Conservation (phyloP, 2,888 invertebrate species). For the Lycaena phlaeas region DNA sequence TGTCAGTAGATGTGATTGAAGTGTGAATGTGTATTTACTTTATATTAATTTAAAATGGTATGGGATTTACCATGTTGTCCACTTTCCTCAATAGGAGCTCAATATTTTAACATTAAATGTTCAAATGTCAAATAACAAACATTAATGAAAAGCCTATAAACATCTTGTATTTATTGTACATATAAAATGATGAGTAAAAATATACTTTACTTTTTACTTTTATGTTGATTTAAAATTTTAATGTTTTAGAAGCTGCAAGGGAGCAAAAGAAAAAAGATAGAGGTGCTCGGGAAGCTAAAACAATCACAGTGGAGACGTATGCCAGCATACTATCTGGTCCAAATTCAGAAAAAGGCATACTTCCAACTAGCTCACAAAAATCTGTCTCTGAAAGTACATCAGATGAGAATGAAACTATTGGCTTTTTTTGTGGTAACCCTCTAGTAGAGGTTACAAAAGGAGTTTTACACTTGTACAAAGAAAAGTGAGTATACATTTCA, state of each 20-base stretch:
- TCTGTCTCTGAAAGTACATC: constrained; percentile 43
- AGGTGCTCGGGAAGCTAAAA: constrained; percentile 78
- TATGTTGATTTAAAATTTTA: constrained; percentile 1
- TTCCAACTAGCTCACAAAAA: constrained; percentile 76
- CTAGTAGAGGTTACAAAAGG: constrained; percentile 97
- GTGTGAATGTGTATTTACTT: too few relatives aligned
- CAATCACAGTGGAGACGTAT: constrained; percentile 86
- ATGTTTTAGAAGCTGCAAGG: constrained; percentile 40
- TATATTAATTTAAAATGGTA: too few relatives aligned
- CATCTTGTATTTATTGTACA: too few relatives aligned
- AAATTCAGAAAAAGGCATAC: constrained; percentile 63
- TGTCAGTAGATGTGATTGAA: too few relatives aligned
- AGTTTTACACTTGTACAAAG: constrained; percentile 96
- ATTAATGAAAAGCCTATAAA: too few relatives aligned
- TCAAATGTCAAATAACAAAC: too few relatives aligned
- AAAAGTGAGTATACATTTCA: constrained; percentile 82
- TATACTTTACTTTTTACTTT: too few relatives aligned
- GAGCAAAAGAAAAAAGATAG: constrained; percentile 72
- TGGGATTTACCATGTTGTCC: too few relatives aligned
- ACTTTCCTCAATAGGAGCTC: too few relatives aligned
- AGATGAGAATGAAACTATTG: constrained; percentile 71
- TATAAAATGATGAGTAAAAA: too few relatives aligned
- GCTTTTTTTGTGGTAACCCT: constrained; percentile 97
- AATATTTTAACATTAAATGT: too few relatives aligned
- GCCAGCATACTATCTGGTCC: constrained; percentile 75